Evolutionary conservation across 2,888 invertebrate species (phyloP).

Genomic region (Tromatobia lineatoria): DNA sequence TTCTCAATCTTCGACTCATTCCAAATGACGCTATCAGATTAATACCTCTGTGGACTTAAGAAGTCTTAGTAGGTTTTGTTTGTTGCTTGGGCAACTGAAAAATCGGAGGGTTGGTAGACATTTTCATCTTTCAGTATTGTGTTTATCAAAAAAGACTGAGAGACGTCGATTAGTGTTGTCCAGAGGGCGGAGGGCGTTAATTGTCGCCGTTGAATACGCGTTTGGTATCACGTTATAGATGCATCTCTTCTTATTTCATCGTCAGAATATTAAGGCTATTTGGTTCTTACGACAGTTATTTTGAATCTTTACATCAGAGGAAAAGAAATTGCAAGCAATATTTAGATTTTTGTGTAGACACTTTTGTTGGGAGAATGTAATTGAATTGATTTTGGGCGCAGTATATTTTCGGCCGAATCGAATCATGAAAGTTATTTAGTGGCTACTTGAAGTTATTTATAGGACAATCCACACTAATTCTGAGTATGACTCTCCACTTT

Average conservation of each 20-base stretch:
- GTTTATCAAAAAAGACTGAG: slow-evolving; percentile 1
- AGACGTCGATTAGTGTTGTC: slow-evolving; percentile 53
- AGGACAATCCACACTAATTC: too few relatives aligned
- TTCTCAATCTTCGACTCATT: slow-evolving; percentile 69
- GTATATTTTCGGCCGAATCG: too few relatives aligned
- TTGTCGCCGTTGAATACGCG: not conserved
- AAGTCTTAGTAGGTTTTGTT: slow-evolving; percentile 57
- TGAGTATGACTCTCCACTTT: too few relatives aligned
- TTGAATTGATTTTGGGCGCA: too few relatives aligned
- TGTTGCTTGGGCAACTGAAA: slow-evolving; percentile 47
- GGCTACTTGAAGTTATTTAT: too few relatives aligned
- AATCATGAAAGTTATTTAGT: too few relatives aligned
- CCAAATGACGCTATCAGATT: slow-evolving; percentile 73
- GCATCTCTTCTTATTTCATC: not conserved
- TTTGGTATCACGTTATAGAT: not conserved
- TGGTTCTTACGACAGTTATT: too few relatives aligned
- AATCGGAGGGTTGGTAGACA: slow-evolving; percentile 20
- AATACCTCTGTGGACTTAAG: slow-evolving; percentile 70
- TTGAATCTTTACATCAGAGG: too few relatives aligned
- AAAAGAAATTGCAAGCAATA: too few relatives aligned
- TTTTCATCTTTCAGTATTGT: slow-evolving; percentile 19
- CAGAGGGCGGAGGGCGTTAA: not conserved
- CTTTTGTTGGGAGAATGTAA: too few relatives aligned
- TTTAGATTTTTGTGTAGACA: too few relatives aligned
- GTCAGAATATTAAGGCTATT: not conserved